Conservation (phyloP, 2,797 vertebrate genomes). For the Limosa lapponica region DNA sequence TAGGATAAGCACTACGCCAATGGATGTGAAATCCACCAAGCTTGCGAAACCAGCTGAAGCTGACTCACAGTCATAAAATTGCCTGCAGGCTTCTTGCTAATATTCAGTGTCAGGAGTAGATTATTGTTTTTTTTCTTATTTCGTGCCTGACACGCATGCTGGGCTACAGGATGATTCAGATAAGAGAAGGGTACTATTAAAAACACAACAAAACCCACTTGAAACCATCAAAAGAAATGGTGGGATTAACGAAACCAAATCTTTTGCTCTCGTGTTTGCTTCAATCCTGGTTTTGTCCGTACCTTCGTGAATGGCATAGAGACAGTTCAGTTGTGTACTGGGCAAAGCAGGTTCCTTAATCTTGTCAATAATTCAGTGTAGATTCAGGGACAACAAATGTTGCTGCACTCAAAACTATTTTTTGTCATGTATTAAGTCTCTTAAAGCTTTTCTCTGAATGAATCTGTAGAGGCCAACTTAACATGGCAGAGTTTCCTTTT, state of each 20-base stretch:
- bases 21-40: constrained; percentile 67
- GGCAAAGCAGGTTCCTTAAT: constrained; percentile 58
- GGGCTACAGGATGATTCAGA: constrained; percentile 24
- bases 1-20: constrained; percentile 71
- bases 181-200: not conserved
- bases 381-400: constrained; percentile 59
- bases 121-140: not conserved
- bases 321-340: not conserved
- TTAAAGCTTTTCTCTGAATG: constrained; percentile 49
- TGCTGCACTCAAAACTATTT: constrained; percentile 58
- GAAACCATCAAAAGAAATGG: not conserved
- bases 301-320: not conserved
- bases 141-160: not conserved
- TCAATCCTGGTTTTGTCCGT: not conserved
- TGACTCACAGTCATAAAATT: constrained; percentile 44
- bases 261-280: not conserved
- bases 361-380: not conserved
- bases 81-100: constrained; percentile 61
- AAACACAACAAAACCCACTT: not conserved
- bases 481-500: not conserved
- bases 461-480: not conserved
- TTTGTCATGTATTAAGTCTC: constrained; percentile 25
- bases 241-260: not conserved
- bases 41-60: constrained; percentile 63
- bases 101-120: constrained; percentile 8